phyloP scores from a whole-genome alignment of 1,140 invertebrate genomes.

The Bombus affinis region DNA sequence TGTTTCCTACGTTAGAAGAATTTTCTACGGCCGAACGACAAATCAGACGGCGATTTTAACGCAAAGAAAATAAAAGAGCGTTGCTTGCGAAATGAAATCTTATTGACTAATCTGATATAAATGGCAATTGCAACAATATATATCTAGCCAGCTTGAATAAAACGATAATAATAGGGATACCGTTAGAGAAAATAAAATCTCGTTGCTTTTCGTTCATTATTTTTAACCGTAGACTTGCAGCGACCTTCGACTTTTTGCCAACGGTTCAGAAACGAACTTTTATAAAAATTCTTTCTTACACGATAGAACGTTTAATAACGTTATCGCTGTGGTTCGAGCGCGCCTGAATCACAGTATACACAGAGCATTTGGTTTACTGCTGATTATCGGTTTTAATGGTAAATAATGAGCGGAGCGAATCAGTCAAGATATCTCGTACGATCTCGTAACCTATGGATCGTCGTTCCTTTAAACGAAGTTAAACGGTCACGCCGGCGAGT shows the following conservation, averaged over 20 bases:
- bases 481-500: constrained; percentile 10
- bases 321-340: neutral
- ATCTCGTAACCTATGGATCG: constrained; percentile 17
- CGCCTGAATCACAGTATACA: neutral
- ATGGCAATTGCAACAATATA: too few species aligned
- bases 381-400: neutral
- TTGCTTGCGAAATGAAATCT: neutral
- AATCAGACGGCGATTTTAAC: neutral
- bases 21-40: too few species aligned
- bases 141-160: too few species aligned
- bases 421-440: constrained; percentile 20
- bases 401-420: constrained; percentile 6
- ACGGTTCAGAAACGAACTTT: neutral
- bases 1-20: too few species aligned
- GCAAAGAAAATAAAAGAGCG: neutral
- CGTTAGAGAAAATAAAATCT: neutral
- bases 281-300: neutral
- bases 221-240: neutral
- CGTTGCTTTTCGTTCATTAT: neutral
- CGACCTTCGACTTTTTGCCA: neutral
- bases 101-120: too few species aligned
- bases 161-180: too few species aligned
- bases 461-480: constrained; percentile 19
- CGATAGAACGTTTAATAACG: neutral
- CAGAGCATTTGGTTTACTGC: neutral